Evolutionary conservation across 2,888 invertebrate species (phyloP).

Genomic region (Calliphora vomitoria): DNA sequence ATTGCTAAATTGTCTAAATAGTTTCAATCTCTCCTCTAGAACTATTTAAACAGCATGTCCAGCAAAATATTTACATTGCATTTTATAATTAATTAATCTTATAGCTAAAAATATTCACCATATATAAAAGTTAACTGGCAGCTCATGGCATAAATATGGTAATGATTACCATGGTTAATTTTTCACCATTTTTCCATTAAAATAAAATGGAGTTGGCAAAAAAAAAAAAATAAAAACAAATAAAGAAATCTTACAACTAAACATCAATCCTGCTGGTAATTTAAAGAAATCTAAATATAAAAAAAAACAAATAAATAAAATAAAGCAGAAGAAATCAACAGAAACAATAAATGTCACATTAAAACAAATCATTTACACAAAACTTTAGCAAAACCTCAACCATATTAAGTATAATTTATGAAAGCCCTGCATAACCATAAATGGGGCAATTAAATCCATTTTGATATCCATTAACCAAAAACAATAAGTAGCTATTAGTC

Average conservation of each 20-base stretch:
- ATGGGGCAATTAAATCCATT: constrained; percentile 76
- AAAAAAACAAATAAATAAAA: constrained; percentile 34
- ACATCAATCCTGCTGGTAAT: constrained; percentile 38
- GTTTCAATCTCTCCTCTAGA: neutral
- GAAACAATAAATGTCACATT: constrained; percentile 73
- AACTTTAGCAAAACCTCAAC: constrained; percentile 70
- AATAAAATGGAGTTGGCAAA: constrained; percentile 34
- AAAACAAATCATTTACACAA: constrained; percentile 74
- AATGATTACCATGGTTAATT: constrained; percentile 62
- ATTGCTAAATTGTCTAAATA: neutral
- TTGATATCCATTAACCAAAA: constrained; percentile 75
- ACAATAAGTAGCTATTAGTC: constrained; percentile 74
- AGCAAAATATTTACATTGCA: neutral
- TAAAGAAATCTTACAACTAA: constrained; percentile 29
- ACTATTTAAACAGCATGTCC: constrained; percentile 3
- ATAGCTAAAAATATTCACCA: constrained; percentile 32
- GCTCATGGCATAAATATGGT: constrained; percentile 62
- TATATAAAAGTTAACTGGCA: constrained; percentile 45
- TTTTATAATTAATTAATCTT: constrained; percentile 65
- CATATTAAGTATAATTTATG: constrained; percentile 76
- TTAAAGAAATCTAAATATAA: constrained; percentile 53
- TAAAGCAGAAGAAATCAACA: constrained; percentile 22
- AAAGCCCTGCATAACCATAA: constrained; percentile 75
- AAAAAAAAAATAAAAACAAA: neutral
- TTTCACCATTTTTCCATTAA: constrained; percentile 51